Evolutionary conservation across 2,113 vertebrate genomes (phyloP).

Genomic region (Scartelaos histophorus): DNA sequence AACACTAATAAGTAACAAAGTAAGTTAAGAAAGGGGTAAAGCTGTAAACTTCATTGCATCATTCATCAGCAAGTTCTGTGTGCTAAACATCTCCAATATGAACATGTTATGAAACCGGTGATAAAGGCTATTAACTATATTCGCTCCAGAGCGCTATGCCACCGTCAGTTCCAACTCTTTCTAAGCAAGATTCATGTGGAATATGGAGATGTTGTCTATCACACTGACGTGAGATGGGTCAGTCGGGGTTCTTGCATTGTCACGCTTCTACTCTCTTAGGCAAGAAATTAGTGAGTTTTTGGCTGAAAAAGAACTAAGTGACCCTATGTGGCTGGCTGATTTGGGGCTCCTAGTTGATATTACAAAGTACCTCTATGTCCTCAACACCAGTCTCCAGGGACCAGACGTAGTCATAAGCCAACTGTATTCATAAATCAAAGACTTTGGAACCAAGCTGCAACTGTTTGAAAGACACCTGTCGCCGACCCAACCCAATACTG

Average conservation of each 20-base stretch:
- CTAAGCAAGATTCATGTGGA: constrained; percentile 25
- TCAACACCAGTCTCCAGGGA: constrained; percentile 34
- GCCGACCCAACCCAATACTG: no score
- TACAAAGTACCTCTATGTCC: constrained; percentile 26
- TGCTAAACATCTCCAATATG: constrained; percentile 38
- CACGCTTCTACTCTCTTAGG: constrained; percentile 32
- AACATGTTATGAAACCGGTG: constrained; percentile 15
- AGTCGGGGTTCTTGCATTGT: constrained; percentile 41
- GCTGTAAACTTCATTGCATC: constrained; percentile 32
- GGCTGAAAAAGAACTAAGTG: constrained; percentile 34
- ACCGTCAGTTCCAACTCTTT: constrained; percentile 50
- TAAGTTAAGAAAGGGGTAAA: constrained; percentile 34
- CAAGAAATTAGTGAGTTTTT: constrained; percentile 28
- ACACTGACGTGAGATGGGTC: constrained; percentile 40
- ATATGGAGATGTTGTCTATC: constrained; percentile 29
- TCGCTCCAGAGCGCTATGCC: constrained; percentile 1
- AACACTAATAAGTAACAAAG: constrained; percentile 33
- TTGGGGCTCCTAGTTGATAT: constrained; percentile 40
- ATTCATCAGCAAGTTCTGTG: constrained; percentile 54
- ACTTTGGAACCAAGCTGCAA: not conserved
- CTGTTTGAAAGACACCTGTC: no score
- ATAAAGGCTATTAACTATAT: constrained; percentile 32
- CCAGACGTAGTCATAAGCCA: no score
- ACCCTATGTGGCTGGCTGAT: constrained; percentile 41
- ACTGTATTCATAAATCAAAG: no score